Percentiles rank a stretch among this genome's conserved stretches.
phyloP scores from a whole-genome alignment of 1,140 invertebrate species.

The Agrypnia vestita region DNA sequence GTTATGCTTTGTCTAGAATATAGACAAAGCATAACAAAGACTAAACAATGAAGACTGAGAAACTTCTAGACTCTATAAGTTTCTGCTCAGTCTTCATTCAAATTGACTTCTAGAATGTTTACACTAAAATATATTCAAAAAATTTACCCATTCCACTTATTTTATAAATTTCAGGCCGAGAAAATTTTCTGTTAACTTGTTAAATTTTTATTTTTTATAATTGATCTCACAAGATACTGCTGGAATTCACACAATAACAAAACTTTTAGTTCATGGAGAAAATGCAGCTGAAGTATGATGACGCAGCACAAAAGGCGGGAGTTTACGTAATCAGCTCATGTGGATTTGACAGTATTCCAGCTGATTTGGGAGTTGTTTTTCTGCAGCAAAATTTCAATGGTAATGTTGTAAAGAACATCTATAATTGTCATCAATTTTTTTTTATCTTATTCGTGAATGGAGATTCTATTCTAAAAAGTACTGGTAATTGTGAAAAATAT shows the following conservation, averaged over 20 bases:
- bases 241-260: background rate
- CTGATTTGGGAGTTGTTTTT: slow-evolving; percentile 87
- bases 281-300: slow-evolving; percentile 87
- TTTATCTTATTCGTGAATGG: too few species aligned
- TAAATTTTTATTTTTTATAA: background rate
- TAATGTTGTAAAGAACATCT: slow-evolving; percentile 62
- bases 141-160: background rate
- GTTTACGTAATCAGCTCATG: slow-evolving; percentile 92
- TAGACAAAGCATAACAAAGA: too few species aligned
- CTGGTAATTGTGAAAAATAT: too few species aligned
- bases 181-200: background rate
- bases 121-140: background rate
- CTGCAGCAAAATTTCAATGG: slow-evolving; percentile 84
- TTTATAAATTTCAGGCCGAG: too few species aligned
- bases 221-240: too few species aligned
- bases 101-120: slow-evolving; percentile 4
- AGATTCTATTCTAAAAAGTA: too few species aligned
- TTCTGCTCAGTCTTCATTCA: slow-evolving; percentile 41
- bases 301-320: slow-evolving; percentile 83
- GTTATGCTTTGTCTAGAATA: too few species aligned
- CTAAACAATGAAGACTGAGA: too few species aligned
- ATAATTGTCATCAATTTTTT: too few species aligned
- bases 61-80: too few species aligned
- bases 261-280: slow-evolving; percentile 85
- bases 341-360: slow-evolving; percentile 92